Percentiles rank a stretch among this genome's conserved stretches.
phyloP scores from a whole-genome alignment of 1,140 invertebrate species.

The Achatina immaculata region DNA sequence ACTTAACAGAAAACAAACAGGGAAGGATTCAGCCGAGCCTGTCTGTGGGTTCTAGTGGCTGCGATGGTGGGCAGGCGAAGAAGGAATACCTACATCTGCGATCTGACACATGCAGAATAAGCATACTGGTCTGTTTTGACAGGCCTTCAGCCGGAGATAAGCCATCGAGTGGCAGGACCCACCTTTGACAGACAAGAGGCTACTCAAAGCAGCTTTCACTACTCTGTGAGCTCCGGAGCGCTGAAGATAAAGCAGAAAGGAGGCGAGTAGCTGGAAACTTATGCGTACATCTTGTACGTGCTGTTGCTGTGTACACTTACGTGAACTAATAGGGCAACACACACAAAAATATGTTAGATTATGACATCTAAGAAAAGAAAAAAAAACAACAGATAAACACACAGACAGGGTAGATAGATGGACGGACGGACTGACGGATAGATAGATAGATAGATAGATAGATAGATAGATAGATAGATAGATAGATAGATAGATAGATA shows the following conservation, averaged over 20 bases:
- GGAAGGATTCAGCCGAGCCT: not conserved
- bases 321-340: no score
- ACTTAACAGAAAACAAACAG: not conserved
- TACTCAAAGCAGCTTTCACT: constrained; percentile 11
- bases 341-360: no score
- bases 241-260: not conserved
- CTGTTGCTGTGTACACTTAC: no score
- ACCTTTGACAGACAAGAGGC: constrained; percentile 6
- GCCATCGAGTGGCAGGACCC: constrained; percentile 33
- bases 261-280: no score
- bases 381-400: not conserved
- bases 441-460: no score
- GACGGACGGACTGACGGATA: constrained; percentile 16
- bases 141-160: constrained; percentile 28
- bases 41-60: not conserved
- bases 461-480: constrained; percentile 19
- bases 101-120: constrained; percentile 35
- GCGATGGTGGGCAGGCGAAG: not conserved
- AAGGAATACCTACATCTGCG: not conserved
- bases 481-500: no score
- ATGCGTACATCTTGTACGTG: no score
- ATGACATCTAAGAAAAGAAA: not conserved
- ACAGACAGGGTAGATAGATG: not conserved
- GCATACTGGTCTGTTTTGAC: constrained; percentile 38
- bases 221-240: no score